phyloP scores from a whole-genome alignment of 2,888 invertebrate species.

The Drosophila infuscata region DNA sequence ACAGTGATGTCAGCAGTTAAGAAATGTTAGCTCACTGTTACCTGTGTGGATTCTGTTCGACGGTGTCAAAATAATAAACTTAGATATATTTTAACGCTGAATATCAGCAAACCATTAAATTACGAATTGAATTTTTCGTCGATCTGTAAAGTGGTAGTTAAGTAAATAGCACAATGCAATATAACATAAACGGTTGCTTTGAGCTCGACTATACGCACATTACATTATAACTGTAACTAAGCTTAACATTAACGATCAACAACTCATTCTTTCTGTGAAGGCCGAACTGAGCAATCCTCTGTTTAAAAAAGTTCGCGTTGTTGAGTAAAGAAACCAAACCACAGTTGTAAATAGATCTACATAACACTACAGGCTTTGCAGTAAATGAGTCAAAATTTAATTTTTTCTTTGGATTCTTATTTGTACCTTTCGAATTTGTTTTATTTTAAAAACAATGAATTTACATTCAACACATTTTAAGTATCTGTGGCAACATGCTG shows the following conservation, averaged over 20 bases:
- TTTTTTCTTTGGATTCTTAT: neutral
- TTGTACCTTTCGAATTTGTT: neutral
- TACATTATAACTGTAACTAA: neutral
- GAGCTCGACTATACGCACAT: too few relatives aligned
- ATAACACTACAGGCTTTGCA: neutral
- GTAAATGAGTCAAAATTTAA: neutral
- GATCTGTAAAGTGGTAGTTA: neutral
- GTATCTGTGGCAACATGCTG: conserved; percentile 46
- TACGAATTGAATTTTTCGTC: neutral
- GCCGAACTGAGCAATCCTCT: neutral
- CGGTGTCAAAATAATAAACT: neutral
- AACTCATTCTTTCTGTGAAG: neutral
- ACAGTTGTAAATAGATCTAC: too few relatives aligned
- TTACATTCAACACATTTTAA: neutral
- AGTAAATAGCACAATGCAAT: too few relatives aligned
- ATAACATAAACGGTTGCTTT: too few relatives aligned
- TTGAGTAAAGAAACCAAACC: neutral
- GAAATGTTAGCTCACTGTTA: neutral
- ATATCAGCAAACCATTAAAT: neutral
- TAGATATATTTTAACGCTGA: neutral
- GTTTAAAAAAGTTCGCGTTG: neutral
- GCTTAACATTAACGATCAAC: neutral
- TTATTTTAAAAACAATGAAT: neutral
- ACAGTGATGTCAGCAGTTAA: too few relatives aligned
- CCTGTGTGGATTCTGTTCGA: neutral